These are phyloP conservation scores for Otocyon megalotis DNA, from an alignment of 2,113 vertebrate species.

Conservation along the genomic window DNA sequence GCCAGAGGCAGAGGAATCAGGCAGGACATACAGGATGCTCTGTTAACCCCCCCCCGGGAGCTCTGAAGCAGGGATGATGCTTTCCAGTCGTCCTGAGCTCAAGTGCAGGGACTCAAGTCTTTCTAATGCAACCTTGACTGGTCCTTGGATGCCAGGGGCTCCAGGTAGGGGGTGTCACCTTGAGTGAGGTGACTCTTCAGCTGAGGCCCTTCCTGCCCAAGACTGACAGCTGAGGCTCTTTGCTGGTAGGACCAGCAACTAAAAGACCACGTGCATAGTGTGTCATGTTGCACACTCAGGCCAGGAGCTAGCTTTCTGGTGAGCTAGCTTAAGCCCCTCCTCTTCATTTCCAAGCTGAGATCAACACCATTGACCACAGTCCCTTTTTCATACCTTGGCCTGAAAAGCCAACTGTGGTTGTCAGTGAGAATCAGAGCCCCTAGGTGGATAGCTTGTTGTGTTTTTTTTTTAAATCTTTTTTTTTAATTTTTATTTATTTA, in stretches of 20 bases:
- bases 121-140: neutral
- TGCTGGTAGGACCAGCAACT: neutral
- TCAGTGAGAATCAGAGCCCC: neutral
- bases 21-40: rapidly evolving
- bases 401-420: neutral
- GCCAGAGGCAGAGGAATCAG: neutral
- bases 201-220: neutral
- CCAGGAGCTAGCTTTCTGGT: neutral
- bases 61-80: neutral
- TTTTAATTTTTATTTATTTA: too few relatives aligned
- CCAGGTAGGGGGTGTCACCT: neutral
- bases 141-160: neutral
- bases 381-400: neutral
- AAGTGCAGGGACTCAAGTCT: neutral
- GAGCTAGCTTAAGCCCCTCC: neutral
- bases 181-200: neutral
- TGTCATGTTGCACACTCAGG: rapidly evolving
- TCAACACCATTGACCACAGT: neutral
- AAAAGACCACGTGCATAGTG: rapidly evolving
- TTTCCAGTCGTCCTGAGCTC: neutral
- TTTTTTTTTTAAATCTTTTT: neutral
- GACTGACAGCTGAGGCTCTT: too few relatives aligned
- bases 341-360: neutral
- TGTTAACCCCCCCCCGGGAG: rapidly evolving
- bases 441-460: neutral